Evolutionary conservation across 2,888 invertebrate genomes (phyloP), one percentile per base, ranked within the genome.

Genomic region (Cryptophagus acutangulus): DNA sequence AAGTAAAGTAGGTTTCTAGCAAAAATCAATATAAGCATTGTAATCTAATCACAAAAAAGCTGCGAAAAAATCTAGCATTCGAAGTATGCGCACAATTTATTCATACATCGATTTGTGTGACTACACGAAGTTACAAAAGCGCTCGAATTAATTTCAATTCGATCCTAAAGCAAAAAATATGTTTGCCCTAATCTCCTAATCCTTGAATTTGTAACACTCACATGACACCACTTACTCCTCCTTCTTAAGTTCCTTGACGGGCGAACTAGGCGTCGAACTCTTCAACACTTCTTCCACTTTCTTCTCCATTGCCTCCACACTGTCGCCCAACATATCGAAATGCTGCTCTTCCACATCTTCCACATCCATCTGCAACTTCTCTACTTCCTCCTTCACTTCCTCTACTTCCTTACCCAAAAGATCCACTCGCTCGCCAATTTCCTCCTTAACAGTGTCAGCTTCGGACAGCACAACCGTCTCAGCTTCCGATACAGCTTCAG

Each of bases 191-290:
- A n/a, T n/a, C n/a, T n/a, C n/a, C n/a, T n/a, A n/a, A n/a, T n/a
- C n/a, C n/a, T n/a, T n/a, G n/a, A n/a, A 8, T 20, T 31, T 13
- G 31, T 26, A 54, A 59, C 63, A 65, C 65, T 65, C 65, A 65
- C 63, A 63, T 65, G 54, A 54, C 58, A 60, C 53, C 59, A 62
- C 63, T 63, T 65, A 63, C 63, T 64, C 63, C 62, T 62, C 59
- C 62, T 59, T 60, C 54, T 58, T 52, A 39, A 45, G 48, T 49
- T 60, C 58, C 56, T 52, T 50, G 16, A 45, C 50, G 36, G 58
- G 57, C 17, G 54, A 51, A 15, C 42, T 29, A n/a, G 44, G 43
- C 15, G 56, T 53, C 2, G 52, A 49, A 15, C 45, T 48, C 15
- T 53, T 54, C 29, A 57, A 46, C 17, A 58, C 51, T 38, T 63